phyloP scores from a whole-genome alignment of 2,888 invertebrate species.

The Phaedon cochleariae region DNA sequence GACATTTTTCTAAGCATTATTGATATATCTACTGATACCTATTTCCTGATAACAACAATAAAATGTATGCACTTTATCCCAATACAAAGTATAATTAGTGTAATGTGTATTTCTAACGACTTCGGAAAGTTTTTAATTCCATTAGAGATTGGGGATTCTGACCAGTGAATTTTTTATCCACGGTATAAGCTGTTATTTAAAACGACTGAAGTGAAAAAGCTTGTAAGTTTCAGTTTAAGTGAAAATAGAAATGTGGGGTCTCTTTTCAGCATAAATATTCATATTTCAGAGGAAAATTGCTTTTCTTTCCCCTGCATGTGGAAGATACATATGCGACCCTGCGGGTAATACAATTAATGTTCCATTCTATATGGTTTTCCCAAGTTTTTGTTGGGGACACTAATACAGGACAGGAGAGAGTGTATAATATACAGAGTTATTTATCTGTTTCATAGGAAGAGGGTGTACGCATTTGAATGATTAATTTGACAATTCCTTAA shows the following conservation, averaged over 20 bases:
- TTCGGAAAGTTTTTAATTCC: conserved; percentile 34
- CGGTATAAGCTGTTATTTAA: conserved; percentile 53
- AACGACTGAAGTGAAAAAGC: conserved; percentile 59
- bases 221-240: conserved; percentile 58
- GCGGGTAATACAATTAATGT: conserved; percentile 26
- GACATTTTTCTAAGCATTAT: no score
- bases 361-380: conserved; percentile 19
- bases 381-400: conserved; percentile 11
- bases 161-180: conserved; percentile 33
- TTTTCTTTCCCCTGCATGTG: conserved; percentile 39
- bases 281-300: conserved; percentile 50
- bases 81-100: no score
- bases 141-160: conserved; percentile 21
- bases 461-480: no score
- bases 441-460: no score
- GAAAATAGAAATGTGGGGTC: conserved; percentile 56
- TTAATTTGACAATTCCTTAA: no score
- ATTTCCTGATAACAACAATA: no score
- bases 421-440: no score
- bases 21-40: no score
- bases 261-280: conserved; percentile 55
- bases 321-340: conserved; percentile 35
- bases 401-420: background rate
- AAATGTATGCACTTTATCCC: no score
- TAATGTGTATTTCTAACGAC: no score